A percentile compares a stretch with the other conserved stretches of the same genome.
Evolutionary conservation across 30 jellyfish, hydroid and myxozoan species (phyloP).

Genomic region (Haliclystus octoradiatus): DNA sequence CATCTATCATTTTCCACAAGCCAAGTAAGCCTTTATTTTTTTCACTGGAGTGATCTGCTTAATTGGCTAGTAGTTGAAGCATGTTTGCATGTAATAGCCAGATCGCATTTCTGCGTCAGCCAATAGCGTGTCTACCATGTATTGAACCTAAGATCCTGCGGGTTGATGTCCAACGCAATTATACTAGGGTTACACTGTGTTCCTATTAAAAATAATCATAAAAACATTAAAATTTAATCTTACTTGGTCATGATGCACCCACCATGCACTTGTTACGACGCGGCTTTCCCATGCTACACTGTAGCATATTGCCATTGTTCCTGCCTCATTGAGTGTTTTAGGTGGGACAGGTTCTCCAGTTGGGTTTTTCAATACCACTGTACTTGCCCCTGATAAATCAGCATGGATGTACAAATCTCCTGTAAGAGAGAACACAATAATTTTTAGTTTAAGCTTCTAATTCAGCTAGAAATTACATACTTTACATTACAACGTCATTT

Average conservation of each 20-base stretch:
- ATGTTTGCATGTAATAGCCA: no score
- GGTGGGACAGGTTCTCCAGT: conserved; percentile 93
- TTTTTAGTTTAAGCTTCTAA: not conserved
- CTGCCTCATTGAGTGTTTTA: conserved; percentile 91
- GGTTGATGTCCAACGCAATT: no score
- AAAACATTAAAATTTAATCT: no score
- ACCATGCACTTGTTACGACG: conserved; percentile 97
- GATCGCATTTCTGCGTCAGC: no score
- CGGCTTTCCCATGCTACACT: conserved; percentile 99
- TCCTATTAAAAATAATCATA: no score
- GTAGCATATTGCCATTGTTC: conserved; percentile 95
- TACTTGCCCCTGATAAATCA: conserved; percentile 97
- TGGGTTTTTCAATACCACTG: conserved; percentile 62
- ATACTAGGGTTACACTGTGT: no score
- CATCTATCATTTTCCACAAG: no score
- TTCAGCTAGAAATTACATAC: not conserved
- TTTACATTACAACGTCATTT: not conserved
- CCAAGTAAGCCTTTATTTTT: no score
- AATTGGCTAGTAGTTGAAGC: no score
- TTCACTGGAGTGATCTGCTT: no score
- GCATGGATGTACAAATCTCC: conserved; percentile 99
- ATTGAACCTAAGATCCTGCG: no score
- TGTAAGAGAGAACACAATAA: conserved; percentile 1
- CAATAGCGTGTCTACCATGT: no score
- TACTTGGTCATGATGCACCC: conserved; percentile 98